A percentile compares a stretch with the other conserved stretches of the same genome.
Evolutionary conservation across 2,888 invertebrate species (phyloP).

Genomic region (Timema cristinae): DNA sequence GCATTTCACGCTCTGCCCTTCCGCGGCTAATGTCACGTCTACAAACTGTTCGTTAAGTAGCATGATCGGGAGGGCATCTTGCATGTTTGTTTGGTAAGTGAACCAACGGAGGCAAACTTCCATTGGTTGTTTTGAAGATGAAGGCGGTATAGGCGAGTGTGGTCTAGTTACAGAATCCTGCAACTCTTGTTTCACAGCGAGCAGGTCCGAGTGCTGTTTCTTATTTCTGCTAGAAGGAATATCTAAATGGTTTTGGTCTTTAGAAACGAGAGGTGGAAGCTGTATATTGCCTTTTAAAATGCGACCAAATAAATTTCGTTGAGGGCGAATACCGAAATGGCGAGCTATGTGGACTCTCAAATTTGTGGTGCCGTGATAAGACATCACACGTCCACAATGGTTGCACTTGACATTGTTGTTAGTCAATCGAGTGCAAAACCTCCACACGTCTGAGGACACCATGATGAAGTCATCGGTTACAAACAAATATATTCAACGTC

Average conservation of each 20-base stretch:
- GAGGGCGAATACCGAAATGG: slow-evolving; percentile 32
- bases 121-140: slow-evolving; percentile 11
- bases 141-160: slow-evolving; percentile 17
- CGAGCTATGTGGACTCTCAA: slow-evolving; percentile 33
- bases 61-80: slow-evolving; percentile 70
- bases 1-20: slow-evolving; percentile 79
- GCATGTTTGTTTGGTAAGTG: slow-evolving; percentile 75
- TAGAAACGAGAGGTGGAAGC: neutral
- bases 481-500: too few relatives aligned
- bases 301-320: slow-evolving; percentile 25
- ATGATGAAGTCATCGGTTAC: slow-evolving; percentile 15
- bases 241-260: too few relatives aligned
- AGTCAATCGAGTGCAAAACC: slow-evolving; percentile 31
- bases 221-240: neutral
- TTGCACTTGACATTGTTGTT: slow-evolving; percentile 32
- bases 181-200: slow-evolving; percentile 10
- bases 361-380: slow-evolving; percentile 34
- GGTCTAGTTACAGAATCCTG: slow-evolving; percentile 15
- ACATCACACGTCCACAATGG: slow-evolving; percentile 33
- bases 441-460: slow-evolving; percentile 33
- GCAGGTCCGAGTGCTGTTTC: slow-evolving; percentile 8
- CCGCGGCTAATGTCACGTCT: slow-evolving; percentile 84
- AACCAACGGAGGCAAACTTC: slow-evolving; percentile 68
- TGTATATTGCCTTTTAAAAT: slow-evolving; percentile 25
- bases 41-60: slow-evolving; percentile 78